A percentile compares a stretch with the other conserved stretches of the same genome.
These are phyloP conservation scores for Jordanella pulchra DNA, from an alignment of 2,797 vertebrate species.

Conservation along the genomic window DNA sequence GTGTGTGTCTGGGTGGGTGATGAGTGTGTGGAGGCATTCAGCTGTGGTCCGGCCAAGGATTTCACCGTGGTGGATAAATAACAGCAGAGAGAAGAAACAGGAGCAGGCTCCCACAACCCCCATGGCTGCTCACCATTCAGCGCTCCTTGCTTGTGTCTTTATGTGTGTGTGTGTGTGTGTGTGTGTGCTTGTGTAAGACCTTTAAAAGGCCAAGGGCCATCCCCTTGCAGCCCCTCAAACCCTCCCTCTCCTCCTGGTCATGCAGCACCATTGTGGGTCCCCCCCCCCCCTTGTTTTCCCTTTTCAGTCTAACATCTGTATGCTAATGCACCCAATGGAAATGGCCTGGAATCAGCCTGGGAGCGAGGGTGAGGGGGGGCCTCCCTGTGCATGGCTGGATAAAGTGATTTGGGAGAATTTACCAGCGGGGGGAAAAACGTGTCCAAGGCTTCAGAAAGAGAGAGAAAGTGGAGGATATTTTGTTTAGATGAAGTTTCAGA, in stretches of 20 bases:
- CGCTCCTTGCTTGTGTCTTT: slow-evolving; percentile 13
- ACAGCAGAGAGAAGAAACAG: slow-evolving; percentile 47
- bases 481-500: slow-evolving; percentile 2
- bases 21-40: slow-evolving; percentile 61
- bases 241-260: slow-evolving; percentile 50
- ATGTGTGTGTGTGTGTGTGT: slow-evolving; percentile 13
- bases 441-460: slow-evolving; percentile 7
- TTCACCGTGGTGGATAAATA: slow-evolving; percentile 60
- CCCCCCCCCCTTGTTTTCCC: slow-evolving; percentile 48
- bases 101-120: slow-evolving; percentile 57
- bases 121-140: slow-evolving; percentile 62
- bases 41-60: slow-evolving; percentile 42
- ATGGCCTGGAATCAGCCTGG: slow-evolving; percentile 56
- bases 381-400: slow-evolving; percentile 35
- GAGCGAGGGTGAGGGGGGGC: slow-evolving; percentile 56
- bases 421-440: slow-evolving; percentile 34
- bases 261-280: slow-evolving; percentile 66
- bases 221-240: slow-evolving; percentile 41
- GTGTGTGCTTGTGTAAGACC: slow-evolving; percentile 21
- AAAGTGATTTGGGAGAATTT: slow-evolving; percentile 46
- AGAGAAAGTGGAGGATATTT: slow-evolving; percentile 29
- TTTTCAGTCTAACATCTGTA: slow-evolving; percentile 84
- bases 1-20: slow-evolving; percentile 10
- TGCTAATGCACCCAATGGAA: slow-evolving; percentile 79
- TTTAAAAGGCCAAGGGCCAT: slow-evolving; percentile 67